phyloP scores from a whole-genome alignment of 2,113 vertebrate species.

The Dendropsophus ebraccatus region DNA sequence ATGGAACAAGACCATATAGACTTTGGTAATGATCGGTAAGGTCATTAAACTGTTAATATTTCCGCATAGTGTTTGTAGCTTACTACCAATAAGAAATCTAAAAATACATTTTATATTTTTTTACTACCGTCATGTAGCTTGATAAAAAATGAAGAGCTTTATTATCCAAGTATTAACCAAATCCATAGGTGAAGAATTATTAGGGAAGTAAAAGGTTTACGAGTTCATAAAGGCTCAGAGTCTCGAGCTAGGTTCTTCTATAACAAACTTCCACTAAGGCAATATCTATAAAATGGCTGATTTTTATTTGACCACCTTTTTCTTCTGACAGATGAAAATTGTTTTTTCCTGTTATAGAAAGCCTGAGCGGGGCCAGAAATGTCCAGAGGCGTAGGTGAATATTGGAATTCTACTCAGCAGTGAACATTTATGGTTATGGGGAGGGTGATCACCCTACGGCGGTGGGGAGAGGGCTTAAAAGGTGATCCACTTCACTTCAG shows the following conservation, averaged over 20 bases:
- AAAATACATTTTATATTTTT: neutral
- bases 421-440: neutral
- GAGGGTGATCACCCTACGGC: neutral
- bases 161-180: neutral
- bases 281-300: neutral
- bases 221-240: neutral
- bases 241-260: neutral
- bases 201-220: neutral
- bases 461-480: neutral
- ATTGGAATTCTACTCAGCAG: conserved; percentile 1
- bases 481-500: neutral
- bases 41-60: neutral
- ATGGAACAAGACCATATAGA: neutral
- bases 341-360: conserved; percentile 6
- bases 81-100: neutral
- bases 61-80: neutral
- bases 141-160: neutral
- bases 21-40: neutral
- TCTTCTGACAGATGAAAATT: conserved; percentile 10
- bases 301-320: conserved; percentile 22
- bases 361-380: neutral
- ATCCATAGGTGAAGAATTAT: conserved; percentile 15
- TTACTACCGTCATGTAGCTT: neutral
- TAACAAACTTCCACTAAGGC: neutral
- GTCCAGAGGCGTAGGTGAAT: neutral